Evolutionary conservation across 2,113 vertebrate species (phyloP), one percentile per base, ranked within the genome.

Genomic region (Tachuris rubrigastra): DNA sequence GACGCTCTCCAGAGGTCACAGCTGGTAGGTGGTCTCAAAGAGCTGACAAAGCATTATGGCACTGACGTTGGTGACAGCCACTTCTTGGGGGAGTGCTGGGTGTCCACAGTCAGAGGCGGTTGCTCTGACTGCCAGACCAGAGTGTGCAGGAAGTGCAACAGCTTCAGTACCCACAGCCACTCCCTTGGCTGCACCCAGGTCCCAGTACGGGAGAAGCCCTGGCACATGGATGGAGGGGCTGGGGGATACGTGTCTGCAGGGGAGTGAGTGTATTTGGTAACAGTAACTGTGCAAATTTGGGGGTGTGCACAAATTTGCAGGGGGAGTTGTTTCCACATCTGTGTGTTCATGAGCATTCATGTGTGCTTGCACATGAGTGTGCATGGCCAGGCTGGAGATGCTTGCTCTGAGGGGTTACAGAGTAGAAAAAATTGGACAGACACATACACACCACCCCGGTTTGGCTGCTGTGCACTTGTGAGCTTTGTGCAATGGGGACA

Each of bases 61-160:
- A 80, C n/a, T 2, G 12, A 4, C 0, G 0, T 15, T 14, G 23
- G 58, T 27, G 78, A 21, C 82, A 87, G 59, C 31, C 22, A 3
- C 41, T 41, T 31, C 46, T 81, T 1, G 0, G 31, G 39, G 39
- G 19, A 78, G 11, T 0, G 0, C 37, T 0, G 21, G 31, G n/a
- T 83, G 58, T 27, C 75, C 0, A 0, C 1, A 2, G 73, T 72
- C 4, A 0, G 86, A 94, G 93, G 73, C 0, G 0, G 62, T 41
- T 55, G 31, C 56, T 78, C 9, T 27, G 66, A 59, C 41, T 58
- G 46, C 67, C 72, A 73, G 88, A 68, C 73, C 63, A 74, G n/a
- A 33, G 22, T 2, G 30, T 39, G 24, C 62, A 96, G 90, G 85
- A 89, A 96, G 67, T 1, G 0, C 60, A 14, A 4, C 63, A 55